These are phyloP conservation scores for Clusia tigrina DNA, from an alignment of 2,888 invertebrate species.

Conservation along the genomic window DNA sequence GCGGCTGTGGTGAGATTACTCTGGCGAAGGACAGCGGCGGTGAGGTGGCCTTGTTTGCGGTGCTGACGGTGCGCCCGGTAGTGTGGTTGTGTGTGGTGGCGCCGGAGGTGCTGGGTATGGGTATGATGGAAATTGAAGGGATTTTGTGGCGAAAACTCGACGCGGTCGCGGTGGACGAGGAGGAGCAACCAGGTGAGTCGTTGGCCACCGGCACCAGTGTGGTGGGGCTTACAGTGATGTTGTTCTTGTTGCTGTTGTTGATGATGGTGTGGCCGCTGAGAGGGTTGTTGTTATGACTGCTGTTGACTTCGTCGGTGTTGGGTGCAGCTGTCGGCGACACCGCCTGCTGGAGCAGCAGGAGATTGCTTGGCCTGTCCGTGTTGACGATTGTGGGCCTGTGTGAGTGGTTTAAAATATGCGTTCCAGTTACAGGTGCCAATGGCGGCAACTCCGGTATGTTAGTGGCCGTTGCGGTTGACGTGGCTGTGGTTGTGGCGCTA, in stretches of 20 bases:
- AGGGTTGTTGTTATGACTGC: too few species aligned
- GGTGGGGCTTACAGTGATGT: constrained; percentile 62
- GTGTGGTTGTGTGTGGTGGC: too few species aligned
- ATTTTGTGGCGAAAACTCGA: constrained; percentile 58
- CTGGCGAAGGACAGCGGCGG: constrained; percentile 51
- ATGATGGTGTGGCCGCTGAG: constrained; percentile 32
- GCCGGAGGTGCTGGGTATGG: constrained; percentile 44
- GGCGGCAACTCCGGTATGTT: too few species aligned
- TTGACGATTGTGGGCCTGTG: constrained; percentile 39
- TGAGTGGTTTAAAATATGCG: too few species aligned
- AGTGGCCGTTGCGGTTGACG: too few species aligned
- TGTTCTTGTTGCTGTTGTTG: constrained; percentile 47
- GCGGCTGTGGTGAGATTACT: constrained; percentile 19
- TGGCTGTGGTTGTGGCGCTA: not conserved
- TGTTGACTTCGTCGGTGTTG: constrained; percentile 6
- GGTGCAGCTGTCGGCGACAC: constrained; percentile 34
- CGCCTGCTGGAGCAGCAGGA: constrained; percentile 57
- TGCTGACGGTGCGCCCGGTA: constrained; percentile 40
- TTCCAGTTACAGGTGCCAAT: too few species aligned
- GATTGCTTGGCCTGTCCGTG: constrained; percentile 58
- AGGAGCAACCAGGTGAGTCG: constrained; percentile 38
- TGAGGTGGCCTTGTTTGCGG: constrained; percentile 55
- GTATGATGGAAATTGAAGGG: constrained; percentile 62
- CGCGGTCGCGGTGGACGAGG: constrained; percentile 45
- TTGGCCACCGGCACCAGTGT: constrained; percentile 52